Conservation (phyloP, 1,140 invertebrate species). For the Drosophila punjabiensis region DNA sequence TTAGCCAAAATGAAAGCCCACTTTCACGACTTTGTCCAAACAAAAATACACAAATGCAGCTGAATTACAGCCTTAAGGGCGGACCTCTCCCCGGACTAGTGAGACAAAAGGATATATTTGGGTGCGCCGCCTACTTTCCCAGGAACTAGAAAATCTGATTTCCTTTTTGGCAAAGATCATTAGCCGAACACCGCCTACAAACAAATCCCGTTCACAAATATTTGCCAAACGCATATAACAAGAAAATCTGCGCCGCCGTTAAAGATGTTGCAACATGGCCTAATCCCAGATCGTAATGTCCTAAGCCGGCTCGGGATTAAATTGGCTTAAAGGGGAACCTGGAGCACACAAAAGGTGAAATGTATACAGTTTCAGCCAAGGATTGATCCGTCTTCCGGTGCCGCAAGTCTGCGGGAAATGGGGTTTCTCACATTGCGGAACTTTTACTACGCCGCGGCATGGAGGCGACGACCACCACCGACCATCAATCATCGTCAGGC, state of each 20-base stretch:
- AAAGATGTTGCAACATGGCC: constrained; percentile 76
- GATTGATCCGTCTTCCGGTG: constrained; percentile 66
- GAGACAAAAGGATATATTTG: constrained; percentile 35
- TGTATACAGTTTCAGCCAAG: constrained; percentile 37
- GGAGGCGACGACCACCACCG: constrained; percentile 12
- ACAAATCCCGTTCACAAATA: constrained; percentile 62
- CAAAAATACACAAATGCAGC: constrained; percentile 13
- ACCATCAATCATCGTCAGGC: constrained; percentile 78
- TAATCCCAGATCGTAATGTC: constrained; percentile 64
- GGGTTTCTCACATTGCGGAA: constrained; percentile 25
- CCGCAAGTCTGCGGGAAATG: constrained; percentile 50
- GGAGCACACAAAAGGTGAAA: constrained; percentile 64
- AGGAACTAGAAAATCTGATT: constrained; percentile 39
- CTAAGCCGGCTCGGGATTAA: constrained; percentile 70
- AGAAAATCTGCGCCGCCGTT: constrained; percentile 47
- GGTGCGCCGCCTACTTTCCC: constrained; percentile 35
- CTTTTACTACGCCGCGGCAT: constrained; percentile 32
- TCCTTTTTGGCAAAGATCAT: constrained; percentile 56
- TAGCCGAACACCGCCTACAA: constrained; percentile 46
- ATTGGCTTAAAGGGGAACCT: constrained; percentile 59
- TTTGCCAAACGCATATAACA: constrained; percentile 54
- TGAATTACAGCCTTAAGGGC: constrained; percentile 6
- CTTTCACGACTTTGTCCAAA: background rate
- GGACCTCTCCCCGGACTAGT: background rate
- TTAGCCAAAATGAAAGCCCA: constrained; percentile 13